Evolutionary conservation across 2,888 invertebrate genomes (phyloP), one percentile per base, ranked within the genome.

Genomic region (Beris morrisii): DNA sequence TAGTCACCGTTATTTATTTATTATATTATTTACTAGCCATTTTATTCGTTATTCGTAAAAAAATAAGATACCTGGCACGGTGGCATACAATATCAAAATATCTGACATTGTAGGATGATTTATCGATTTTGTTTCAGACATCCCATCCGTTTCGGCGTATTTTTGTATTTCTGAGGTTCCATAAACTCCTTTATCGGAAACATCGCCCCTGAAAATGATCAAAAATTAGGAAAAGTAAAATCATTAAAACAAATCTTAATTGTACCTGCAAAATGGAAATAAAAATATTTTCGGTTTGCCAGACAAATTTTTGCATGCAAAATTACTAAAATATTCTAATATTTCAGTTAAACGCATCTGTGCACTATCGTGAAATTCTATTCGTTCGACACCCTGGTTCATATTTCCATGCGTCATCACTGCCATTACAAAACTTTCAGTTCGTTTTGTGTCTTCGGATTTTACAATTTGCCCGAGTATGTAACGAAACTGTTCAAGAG

Each of bases 211-310:
- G 64, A 52, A 15, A 31, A 12, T 7, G 13, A 54, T 13, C 13
- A 2, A 45, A 55, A 43, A 32, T 22, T 22, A 22, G 22, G 22
- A 22, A 53, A 7, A 53, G 53, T 38, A 28, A 50, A 7, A 56
- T 63, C 15, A 31, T 28, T 15, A 54, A 50, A 65, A 48, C 28
- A 53, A 52, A 32, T 55, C 7, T 31, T 64, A 48, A 45, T 67
- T 50, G 50, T 74, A 74, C 75, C 88, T 84, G 78, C 90, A 90
- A 71, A 86, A 85, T 74, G 90, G 90, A 74, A 90, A 89, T 67
- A 91, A 83, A 74, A 90, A 87, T 65, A 91, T 85, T 80, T 90
- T 90, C 28, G 90, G 90, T 73, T 88, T 86, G 63, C 83, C 81
- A 9, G 76, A 73, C 67, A 90, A 80, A 64, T 76, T 74, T 0